phyloP scores from a whole-genome alignment of 1,140 invertebrate genomes.

The Pseudachorutes palmiensis region DNA sequence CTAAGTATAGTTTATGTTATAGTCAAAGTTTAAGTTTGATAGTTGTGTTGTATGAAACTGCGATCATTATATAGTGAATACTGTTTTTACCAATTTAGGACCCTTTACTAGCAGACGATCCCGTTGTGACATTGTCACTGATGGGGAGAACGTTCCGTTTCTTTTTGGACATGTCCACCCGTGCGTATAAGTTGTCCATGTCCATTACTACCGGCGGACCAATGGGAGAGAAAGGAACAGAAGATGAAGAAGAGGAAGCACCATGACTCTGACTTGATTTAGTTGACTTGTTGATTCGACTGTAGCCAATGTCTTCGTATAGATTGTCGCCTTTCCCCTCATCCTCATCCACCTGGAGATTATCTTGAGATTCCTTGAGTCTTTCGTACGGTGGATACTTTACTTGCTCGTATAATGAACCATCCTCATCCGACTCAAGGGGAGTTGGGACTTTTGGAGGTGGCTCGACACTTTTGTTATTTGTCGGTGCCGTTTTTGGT shows the following conservation, averaged over 20 bases:
- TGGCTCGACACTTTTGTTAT: not conserved
- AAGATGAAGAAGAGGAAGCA: not conserved
- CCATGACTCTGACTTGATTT: not conserved
- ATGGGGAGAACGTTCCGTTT: slow-evolving; percentile 13
- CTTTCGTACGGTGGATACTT: slow-evolving; percentile 37
- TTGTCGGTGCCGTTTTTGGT: not conserved
- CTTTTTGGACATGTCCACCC: slow-evolving; percentile 34
- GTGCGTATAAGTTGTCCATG: slow-evolving; percentile 34
- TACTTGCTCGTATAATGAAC: slow-evolving; percentile 31
- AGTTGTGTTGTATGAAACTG: too few species aligned
- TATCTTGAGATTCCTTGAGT: slow-evolving; percentile 32
- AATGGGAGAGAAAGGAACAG: not conserved
- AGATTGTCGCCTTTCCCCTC: slow-evolving; percentile 17
- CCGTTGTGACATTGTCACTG: too few species aligned
- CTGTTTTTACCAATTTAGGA: too few species aligned
- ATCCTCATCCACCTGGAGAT: slow-evolving; percentile 16
- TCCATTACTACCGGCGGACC: too few species aligned
- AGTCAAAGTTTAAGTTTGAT: too few species aligned
- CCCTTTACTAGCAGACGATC: too few species aligned
- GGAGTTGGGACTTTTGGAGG: not conserved
- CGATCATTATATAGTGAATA: too few species aligned
- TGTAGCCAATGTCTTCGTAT: slow-evolving; percentile 36
- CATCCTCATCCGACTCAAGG: slow-evolving; percentile 30
- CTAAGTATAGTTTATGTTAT: too few species aligned
- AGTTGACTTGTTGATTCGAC: slow-evolving; percentile 3